Evolutionary conservation across 1,140 invertebrate genomes (phyloP), one percentile per base, ranked within the genome.

Genomic region (Artemia franciscana): DNA sequence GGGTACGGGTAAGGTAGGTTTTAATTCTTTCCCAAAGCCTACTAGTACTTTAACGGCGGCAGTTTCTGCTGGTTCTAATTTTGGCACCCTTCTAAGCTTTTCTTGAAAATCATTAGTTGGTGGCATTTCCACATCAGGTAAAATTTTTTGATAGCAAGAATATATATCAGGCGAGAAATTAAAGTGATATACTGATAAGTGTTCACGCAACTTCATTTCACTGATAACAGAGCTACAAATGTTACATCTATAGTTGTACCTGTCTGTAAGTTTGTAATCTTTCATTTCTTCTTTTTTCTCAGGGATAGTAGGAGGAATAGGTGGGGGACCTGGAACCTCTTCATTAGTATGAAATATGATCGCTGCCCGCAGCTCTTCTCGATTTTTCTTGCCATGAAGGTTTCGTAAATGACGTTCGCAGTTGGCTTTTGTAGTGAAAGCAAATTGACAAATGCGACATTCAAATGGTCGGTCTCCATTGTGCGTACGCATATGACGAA

Each of bases 391-490:
- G 0, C 84, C 82, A 69, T 97, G 92, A 1, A 88, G 77, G 76
- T 96, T 87, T 69, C 91, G 76, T 70, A 96, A 77, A 77, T 97
- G 87, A 0, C 87, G 73, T 72, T 91, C 87, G 69, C 87, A 91
- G 67, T 91, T 91, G 0, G 86, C 82, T 69, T 96, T 95, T 0
- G 92, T 97, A 1, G 92, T 96, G 72, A 96, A 97, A 1, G 91
- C 89, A 68, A 89, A 94, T 67, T 90, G 88, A 72, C 93, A 97
- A 2, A 94, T 79, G 0, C 83, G 81, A 69, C 93, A 96, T 70
- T 94, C 88, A 69, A 90, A 97, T 0, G 92, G 92, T 4, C 91
- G 78, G 68, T 95, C 91, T 0, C 91, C 91, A 69, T 93, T 95
- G 73, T 96, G 92, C 2, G 85, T 86, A 65, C 91, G 78, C 80